Evolutionary conservation across 2,888 invertebrate species (phyloP).

Genomic region (Emmelina monodactyla): DNA sequence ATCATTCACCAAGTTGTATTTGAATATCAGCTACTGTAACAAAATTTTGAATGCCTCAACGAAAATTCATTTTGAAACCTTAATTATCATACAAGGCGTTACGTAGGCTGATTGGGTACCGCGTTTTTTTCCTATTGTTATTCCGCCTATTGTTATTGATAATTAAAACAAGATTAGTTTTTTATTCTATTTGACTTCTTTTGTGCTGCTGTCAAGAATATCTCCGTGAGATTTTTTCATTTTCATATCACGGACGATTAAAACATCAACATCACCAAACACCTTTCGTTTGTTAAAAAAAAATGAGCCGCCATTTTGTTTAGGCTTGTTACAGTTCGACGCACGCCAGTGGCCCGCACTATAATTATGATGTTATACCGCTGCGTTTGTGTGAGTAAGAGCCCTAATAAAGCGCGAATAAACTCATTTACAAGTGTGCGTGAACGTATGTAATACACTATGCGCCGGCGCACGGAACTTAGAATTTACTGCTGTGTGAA

Average conservation of each 20-base stretch:
- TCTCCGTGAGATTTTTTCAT: not conserved
- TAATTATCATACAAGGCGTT: constrained; percentile 44
- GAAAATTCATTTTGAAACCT: constrained; percentile 38
- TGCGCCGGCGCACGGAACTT: constrained; percentile 14
- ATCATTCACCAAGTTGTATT: constrained; percentile 47
- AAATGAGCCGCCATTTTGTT: constrained; percentile 62
- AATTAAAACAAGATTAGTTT: constrained; percentile 9
- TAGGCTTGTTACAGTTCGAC: constrained; percentile 61
- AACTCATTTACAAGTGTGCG: constrained; percentile 23
- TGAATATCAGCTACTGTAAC: constrained; percentile 55
- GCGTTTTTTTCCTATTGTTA: constrained; percentile 12
- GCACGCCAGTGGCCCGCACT: constrained; percentile 54
- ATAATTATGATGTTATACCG: constrained; percentile 54
- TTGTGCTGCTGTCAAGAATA: constrained; percentile 1
- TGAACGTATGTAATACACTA: constrained; percentile 8
- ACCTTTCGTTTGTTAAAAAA: constrained; percentile 27
- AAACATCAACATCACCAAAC: constrained; percentile 34
- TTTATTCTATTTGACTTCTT: constrained; percentile 24
- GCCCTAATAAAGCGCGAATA: constrained; percentile 35
- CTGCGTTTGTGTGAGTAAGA: constrained; percentile 26
- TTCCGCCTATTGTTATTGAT: constrained; percentile 5
- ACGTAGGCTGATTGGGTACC: constrained; percentile 27
- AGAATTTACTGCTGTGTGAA: constrained; percentile 16
- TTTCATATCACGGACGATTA: constrained; percentile 16
- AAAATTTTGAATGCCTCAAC: constrained; percentile 33